Percentiles rank a stretch among this genome's conserved stretches.
Evolutionary conservation across 37 sponge, comb jelly and placozoan species (phyloP).

Genomic region (Hexactinellida sp.): DNA sequence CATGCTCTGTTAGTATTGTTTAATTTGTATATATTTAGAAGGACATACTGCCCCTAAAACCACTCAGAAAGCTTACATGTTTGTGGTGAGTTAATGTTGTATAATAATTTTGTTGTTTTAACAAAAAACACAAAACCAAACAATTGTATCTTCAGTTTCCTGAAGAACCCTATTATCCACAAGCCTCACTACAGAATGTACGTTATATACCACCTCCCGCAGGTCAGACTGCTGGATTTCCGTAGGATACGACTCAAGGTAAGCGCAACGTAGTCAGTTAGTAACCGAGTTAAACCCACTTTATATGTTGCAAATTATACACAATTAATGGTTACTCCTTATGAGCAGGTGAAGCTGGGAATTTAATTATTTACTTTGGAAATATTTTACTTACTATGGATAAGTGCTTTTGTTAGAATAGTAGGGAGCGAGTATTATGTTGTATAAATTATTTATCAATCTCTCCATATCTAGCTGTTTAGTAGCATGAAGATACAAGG

Average conservation of each 20-base stretch:
- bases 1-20: too few relatives aligned
- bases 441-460: neutral
- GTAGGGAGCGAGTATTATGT: neutral
- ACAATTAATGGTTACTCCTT: too few relatives aligned
- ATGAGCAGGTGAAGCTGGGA: too few relatives aligned
- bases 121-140: neutral
- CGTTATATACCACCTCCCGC: slow-evolving; percentile 63
- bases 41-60: slow-evolving; percentile 10
- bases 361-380: too few relatives aligned
- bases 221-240: slow-evolving; percentile 80
- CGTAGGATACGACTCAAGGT: slow-evolving; percentile 64
- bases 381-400: too few relatives aligned
- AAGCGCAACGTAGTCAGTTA: too few relatives aligned
- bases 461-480: neutral
- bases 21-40: neutral
- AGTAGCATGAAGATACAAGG: slow-evolving; percentile 11
- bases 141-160: slow-evolving; percentile 28
- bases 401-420: too few relatives aligned
- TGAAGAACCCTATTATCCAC: slow-evolving; percentile 77
- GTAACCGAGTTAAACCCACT: too few relatives aligned
- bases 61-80: slow-evolving; percentile 15
- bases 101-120: neutral
- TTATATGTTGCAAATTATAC: too few relatives aligned
- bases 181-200: slow-evolving; percentile 65
- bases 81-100: neutral